Base-by-base conservation (phyloP, 2,888 invertebrate genomes). In the Hypena proboscidalis region DNA sequence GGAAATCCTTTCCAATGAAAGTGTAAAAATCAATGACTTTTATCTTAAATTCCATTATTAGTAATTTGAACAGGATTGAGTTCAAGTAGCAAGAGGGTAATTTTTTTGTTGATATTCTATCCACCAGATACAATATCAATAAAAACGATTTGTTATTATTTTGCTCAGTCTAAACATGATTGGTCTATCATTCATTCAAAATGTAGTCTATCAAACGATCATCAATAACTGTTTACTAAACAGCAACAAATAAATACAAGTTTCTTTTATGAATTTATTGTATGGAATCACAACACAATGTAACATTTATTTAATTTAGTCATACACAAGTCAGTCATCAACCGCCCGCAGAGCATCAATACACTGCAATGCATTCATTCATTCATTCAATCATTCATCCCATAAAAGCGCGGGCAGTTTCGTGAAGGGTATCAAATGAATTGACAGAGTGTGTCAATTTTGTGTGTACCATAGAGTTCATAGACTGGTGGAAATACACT, bases 331-430 rank as follows among this genome's bases (percentile, higher is more conserved):
- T 58, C 62, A 48, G 60, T 57, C 64, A 67, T 68, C 73, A 68
- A 55, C 69, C 73, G 64, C 75, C 71, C 70, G 68, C 65, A 32
- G 72, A 52, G 64, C 54, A 49, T 53, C 44, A 47, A 56, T 55
- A 52, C 57, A 46, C 45, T 51, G 38, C 49, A 56, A 61, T 58
- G 58, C 42, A 48, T 55, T 48, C 43, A 36, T n/a, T n/a, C 60
- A 74, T 70, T 72, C 71, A 63, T 63, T 74, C 71, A 63, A 63
- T 69, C 71, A 55, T 60, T 68, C 69, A 66, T 51, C 48, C 58
- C 44, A 59, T 46, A 62, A 69, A 68, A 67, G 68, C 72, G 68
- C 70, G 72, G 70, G 61, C 68, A 65, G 47, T 47, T 57, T 69
- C 67, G 57, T 58, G 50, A 41, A 30, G 44, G 57, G 49, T 55